Evolutionary conservation across 2,113 vertebrate genomes (phyloP), one percentile per base, ranked within the genome.

Genomic region (Istiophorus platypterus): DNA sequence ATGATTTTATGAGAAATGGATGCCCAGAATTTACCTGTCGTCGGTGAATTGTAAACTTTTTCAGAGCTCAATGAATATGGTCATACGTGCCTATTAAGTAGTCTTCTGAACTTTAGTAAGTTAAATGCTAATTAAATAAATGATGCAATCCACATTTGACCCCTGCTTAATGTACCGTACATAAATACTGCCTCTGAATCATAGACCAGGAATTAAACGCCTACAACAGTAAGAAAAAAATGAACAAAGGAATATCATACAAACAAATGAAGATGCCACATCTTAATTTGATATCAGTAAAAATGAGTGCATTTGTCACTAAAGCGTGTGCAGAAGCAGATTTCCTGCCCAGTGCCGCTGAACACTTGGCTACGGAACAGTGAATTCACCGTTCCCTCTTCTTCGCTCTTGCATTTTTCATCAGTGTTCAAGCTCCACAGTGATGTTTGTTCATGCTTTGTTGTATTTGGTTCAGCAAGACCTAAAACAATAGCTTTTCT

Each of bases 341-440:
- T 84, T 65, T 56, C 10, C 45, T 72, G 78, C 58, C 65, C 42
- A 20, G 73, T 26, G 61, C 37, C 34, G 18, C 29, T 5, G 22
- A 68, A 62, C 56, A 68, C 52, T 81, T 67, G 63, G 73, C 73
- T 39, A 24, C 13, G 15, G 58, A 89, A 54, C 51, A 76, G 20
- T 41, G 52, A 76, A 52, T 72, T 71, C 41, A 76, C 42, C 68
- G 41, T 49, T 84, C 24, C 62, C 7, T 56, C 39, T 24, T 58
- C 71, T 31, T 56, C 47, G 24, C 68, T 71, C 65, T 37, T 81
- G 24, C 66, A 84, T 82, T 77, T 84, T 82, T 84, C 57, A 86
- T 88, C 73, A 80, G 75, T 29, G 56, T 22, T 72, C 72, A 27
- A 24, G 71, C 77, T 85, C 47, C 39, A 17, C 4, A 11, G 51